Evolutionary conservation across 2,113 vertebrate species (phyloP).

Genomic region (Sebastes fasciatus): DNA sequence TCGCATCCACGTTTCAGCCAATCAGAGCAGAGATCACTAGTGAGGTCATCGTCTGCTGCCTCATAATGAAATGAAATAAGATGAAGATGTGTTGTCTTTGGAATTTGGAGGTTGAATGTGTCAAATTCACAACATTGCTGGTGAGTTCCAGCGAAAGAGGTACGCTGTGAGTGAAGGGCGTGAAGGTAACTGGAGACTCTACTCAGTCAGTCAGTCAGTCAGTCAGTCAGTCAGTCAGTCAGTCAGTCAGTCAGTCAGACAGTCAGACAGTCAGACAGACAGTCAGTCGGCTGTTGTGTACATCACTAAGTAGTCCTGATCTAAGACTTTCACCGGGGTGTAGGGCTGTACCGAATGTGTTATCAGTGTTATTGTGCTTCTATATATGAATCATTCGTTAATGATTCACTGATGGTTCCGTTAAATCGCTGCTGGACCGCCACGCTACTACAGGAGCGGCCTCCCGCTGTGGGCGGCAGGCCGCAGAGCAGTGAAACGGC

Average conservation of each 20-base stretch:
- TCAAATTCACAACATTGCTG: constrained; percentile 10
- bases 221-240: neutral
- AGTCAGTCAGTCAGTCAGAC: constrained; percentile 4
- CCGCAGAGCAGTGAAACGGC: no score
- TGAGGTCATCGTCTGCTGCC: neutral
- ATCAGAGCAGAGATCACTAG: constrained; percentile 29
- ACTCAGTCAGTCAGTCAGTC: constrained; percentile 13
- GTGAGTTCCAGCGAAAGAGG: constrained; percentile 8
- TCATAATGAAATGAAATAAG: neutral
- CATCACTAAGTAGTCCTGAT: neutral
- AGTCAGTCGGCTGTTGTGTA: neutral
- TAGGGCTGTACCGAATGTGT: no score
- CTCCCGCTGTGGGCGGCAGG: no score
- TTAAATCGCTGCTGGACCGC: no score
- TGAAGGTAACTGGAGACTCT: constrained; percentile 36
- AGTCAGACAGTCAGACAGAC: neutral
- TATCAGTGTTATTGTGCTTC: no score
- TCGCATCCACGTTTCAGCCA: constrained; percentile 31
- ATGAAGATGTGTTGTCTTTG: neutral
- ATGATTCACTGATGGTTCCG: no score
- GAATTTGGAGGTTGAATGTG: neutral
- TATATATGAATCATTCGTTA: no score
- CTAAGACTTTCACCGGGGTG: constrained; percentile 1
- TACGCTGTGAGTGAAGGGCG: constrained; percentile 31
- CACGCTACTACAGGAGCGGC: no score